phyloP scores from a whole-genome alignment of 2,113 vertebrate genomes.

The Addax nasomaculatus region DNA sequence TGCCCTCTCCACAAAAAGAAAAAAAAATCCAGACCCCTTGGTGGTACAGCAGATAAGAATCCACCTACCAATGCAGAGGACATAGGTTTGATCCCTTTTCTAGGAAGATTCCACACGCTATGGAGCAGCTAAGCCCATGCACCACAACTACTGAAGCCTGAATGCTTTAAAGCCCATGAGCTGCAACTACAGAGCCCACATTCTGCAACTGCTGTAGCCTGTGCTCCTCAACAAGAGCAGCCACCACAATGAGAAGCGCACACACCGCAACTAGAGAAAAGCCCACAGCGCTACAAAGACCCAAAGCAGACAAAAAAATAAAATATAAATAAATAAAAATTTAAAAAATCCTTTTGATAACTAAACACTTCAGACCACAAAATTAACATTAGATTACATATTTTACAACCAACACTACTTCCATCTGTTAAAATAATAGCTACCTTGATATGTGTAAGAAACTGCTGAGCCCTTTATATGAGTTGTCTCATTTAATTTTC shows the following conservation, averaged over 20 bases:
- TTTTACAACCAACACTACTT: not conserved
- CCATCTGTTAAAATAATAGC: not conserved
- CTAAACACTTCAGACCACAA: conserved; percentile 68
- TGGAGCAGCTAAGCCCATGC: not conserved
- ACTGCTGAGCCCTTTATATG: not conserved
- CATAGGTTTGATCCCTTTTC: not conserved
- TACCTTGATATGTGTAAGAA: not conserved
- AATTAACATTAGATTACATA: conserved; percentile 38
- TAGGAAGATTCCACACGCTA: not conserved
- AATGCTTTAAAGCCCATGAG: not conserved
- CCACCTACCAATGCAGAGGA: not conserved
- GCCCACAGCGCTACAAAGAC: not conserved
- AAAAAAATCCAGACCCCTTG: not conserved
- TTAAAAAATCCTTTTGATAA: not conserved
- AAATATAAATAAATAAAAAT: not conserved
- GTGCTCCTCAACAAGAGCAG: not conserved
- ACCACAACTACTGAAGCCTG: not conserved
- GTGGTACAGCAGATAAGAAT: not conserved
- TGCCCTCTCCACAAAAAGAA: not conserved
- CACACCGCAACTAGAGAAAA: not conserved
- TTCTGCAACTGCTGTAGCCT: not conserved
- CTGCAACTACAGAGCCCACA: not conserved
- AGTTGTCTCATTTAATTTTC: not conserved
- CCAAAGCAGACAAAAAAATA: not conserved
- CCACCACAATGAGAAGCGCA: not conserved